A percentile compares a stretch with the other conserved stretches of the same genome.
phyloP scores from a whole-genome alignment of 2,888 invertebrate genomes.

The Amphiduros pacificus region DNA sequence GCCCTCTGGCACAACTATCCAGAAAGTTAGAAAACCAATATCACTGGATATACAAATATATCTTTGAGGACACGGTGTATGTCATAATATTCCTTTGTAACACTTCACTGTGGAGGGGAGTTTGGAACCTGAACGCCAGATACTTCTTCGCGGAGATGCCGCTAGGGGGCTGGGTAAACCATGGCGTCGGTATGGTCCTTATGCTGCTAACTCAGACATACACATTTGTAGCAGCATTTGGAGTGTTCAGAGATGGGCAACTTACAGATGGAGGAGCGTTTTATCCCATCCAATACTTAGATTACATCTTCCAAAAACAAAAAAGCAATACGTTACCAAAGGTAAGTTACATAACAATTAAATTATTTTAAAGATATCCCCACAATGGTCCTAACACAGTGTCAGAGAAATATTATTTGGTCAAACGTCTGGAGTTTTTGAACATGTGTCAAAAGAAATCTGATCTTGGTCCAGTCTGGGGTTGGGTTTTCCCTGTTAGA shows the following conservation, averaged over 20 bases:
- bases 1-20: neutral
- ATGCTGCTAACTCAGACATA: slow-evolving; percentile 3
- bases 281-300: slow-evolving; percentile 3
- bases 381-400: too few relatives aligned
- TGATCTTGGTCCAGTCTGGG: too few relatives aligned
- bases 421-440: too few relatives aligned
- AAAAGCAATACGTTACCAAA: too few relatives aligned
- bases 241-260: neutral
- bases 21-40: too few relatives aligned
- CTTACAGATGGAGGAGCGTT: slow-evolving; percentile 4
- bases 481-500: too few relatives aligned
- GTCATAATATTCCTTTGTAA: neutral
- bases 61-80: slow-evolving; percentile 9
- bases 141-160: slow-evolving; percentile 5
- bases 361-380: too few relatives aligned
- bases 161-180: slow-evolving; percentile 15
- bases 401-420: too few relatives aligned
- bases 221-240: slow-evolving; percentile 3
- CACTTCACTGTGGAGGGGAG: slow-evolving; percentile 10
- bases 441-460: too few relatives aligned
- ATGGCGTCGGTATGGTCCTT: neutral
- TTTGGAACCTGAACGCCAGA: slow-evolving; percentile 5
- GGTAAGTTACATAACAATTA: too few relatives aligned
- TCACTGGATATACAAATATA: neutral
- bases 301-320: neutral